Evolutionary conservation across 2,888 invertebrate species (phyloP), one percentile per base, ranked within the genome.

Genomic region (Dastarcus helophoroides): DNA sequence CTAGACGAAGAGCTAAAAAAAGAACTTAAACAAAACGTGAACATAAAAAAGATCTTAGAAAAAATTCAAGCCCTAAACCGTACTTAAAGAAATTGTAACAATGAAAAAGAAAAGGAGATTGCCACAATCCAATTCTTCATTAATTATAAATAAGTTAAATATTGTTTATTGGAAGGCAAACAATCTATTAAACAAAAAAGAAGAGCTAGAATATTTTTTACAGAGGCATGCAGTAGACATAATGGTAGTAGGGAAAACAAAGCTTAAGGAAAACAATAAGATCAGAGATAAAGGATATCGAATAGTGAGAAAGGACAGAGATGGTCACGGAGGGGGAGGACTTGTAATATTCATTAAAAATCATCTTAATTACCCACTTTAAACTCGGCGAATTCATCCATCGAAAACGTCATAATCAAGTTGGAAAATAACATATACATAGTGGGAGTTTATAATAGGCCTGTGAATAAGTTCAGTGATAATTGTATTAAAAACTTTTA

Each of bases 161-260:
- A n/a, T n/a, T n/a, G n/a, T n/a, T 7, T 16, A 12, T 3, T 35
- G 35, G 35, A 35, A 35, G 15, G 28, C 35, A 10, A 32, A 35
- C 24, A 27, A 32, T 7, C 10, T 32, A 23, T n/a, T 12, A 14
- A 17, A 23, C 22, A 35, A 35, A 29, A 10, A 17, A 11, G 10
- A 13, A 8, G 29, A 32, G 16, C 22, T 31, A 19, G n/a, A 11
- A 10, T 10, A 24, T 24, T 35, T 27, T 29, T 4, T 35, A 5
- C 19, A 19, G 12, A 24, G 21, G 14, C 17, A 32, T 12, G 2
- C 8, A 4, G 22, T 32, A 8, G 28, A 32, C 15, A 27, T 35
- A 11, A 7, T 32, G 8, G 14, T 32, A 2, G 16, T 35, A 2
- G 32, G 32, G 17, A 32, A 35, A 29, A 35, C 25, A 2, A 14